phyloP scores from a whole-genome alignment of 2,888 invertebrate genomes.

The Nesidiocoris tenuis region DNA sequence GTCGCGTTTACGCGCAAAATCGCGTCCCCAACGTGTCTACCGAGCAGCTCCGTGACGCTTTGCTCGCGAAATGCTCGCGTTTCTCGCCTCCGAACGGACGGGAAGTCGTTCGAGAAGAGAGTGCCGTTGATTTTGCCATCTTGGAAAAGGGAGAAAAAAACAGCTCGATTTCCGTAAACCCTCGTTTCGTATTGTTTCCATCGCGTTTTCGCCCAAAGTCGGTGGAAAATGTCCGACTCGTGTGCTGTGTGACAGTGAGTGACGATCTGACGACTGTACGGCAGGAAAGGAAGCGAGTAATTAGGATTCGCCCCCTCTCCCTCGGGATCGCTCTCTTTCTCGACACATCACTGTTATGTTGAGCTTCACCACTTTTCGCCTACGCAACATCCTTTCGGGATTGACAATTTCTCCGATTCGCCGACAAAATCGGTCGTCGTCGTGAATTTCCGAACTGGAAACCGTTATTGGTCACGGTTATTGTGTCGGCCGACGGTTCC shows the following conservation, averaged over 20 bases:
- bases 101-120: background rate
- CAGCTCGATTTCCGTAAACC: background rate
- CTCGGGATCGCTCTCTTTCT: too few species aligned
- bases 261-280: conserved; percentile 14
- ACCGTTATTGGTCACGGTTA: conserved; percentile 32
- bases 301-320: conserved; percentile 37
- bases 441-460: background rate
- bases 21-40: too few species aligned
- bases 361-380: background rate
- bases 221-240: conserved; percentile 16
- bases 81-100: background rate
- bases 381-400: background rate
- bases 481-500: conserved; percentile 13
- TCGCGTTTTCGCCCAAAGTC: background rate
- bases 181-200: background rate
- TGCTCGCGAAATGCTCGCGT: background rate
- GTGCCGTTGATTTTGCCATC: conserved; percentile 28
- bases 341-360: conserved; percentile 38
- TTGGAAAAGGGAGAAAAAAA: conserved; percentile 16
- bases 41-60: too few species aligned
- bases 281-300: conserved; percentile 39
- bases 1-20: background rate
- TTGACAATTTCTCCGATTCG: conserved; percentile 11
- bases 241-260: too few species aligned
- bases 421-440: background rate